phyloP scores from a whole-genome alignment of 2,113 vertebrate genomes.

The Gambusia holbrooki region DNA sequence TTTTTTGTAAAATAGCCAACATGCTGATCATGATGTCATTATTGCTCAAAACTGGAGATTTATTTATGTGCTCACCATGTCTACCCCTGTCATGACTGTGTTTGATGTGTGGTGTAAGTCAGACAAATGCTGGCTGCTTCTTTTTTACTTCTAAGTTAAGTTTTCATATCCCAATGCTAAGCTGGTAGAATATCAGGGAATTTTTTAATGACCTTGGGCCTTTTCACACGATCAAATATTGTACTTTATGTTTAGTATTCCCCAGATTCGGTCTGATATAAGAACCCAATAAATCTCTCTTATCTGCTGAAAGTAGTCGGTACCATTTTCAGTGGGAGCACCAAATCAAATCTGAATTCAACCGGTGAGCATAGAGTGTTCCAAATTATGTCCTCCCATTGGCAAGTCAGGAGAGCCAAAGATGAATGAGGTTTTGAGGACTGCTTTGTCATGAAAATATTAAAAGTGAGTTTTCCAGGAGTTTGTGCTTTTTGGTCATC shows the following conservation, averaged over 20 bases:
- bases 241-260: constrained; percentile 11
- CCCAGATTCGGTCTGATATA: constrained; percentile 11
- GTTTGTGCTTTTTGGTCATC: constrained; percentile 47
- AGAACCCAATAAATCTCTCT: constrained; percentile 50
- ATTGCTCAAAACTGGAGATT: too few species aligned
- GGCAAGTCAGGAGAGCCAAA: constrained; percentile 45
- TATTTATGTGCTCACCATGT: too few species aligned
- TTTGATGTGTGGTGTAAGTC: not conserved
- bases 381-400: constrained; percentile 39
- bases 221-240: not conserved
- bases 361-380: not conserved
- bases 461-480: constrained; percentile 40
- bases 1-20: too few species aligned
- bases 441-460: constrained; percentile 64
- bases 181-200: not conserved
- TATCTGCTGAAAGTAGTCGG: constrained; percentile 24
- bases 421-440: constrained; percentile 56
- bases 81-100: too few species aligned
- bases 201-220: not conserved
- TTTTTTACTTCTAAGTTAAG: not conserved
- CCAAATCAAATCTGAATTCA: constrained; percentile 34
- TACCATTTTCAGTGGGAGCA: constrained; percentile 45
- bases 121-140: not conserved
- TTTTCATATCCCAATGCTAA: not conserved
- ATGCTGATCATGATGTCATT: too few species aligned